These are phyloP conservation scores for Chrysina gloriosa DNA, from an alignment of 2,888 invertebrate genomes.

Conservation along the genomic window DNA sequence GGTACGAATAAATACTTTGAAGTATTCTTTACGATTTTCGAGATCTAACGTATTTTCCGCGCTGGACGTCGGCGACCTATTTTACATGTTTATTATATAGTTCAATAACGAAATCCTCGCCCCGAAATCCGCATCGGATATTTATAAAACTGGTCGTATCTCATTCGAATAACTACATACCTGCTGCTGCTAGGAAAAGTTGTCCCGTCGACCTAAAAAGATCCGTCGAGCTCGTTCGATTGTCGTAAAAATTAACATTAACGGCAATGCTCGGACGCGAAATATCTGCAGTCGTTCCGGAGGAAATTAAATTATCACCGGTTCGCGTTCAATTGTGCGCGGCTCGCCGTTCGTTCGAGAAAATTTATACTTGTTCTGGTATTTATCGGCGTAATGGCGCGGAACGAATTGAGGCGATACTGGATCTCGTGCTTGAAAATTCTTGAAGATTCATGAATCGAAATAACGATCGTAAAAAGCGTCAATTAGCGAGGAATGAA, in stretches of 20 bases:
- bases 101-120: slow-evolving; percentile 4
- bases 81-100: slow-evolving; percentile 21
- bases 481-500: no score
- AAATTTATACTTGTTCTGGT: slow-evolving; percentile 9
- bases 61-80: no score
- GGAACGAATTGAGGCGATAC: no score
- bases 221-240: neutral
- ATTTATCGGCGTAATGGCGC: slow-evolving; percentile 9
- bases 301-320: slow-evolving; percentile 8
- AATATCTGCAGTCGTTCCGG: neutral
- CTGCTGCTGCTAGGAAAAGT: neutral
- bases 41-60: no score
- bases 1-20: no score
- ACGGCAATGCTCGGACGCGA: neutral
- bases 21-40: no score
- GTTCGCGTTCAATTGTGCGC: slow-evolving; percentile 8
- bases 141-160: slow-evolving; percentile 16
- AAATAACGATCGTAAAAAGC: no score
- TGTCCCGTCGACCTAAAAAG: neutral
- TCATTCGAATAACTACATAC: slow-evolving; percentile 9
- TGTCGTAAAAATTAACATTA: slow-evolving; percentile 5
- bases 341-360: slow-evolving; percentile 8
- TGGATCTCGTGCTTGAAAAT: no score
- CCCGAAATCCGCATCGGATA: neutral
- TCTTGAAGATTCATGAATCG: no score